These are phyloP conservation scores for Urocolius indicus DNA, from an alignment of 2,113 vertebrate species.

Conservation along the genomic window DNA sequence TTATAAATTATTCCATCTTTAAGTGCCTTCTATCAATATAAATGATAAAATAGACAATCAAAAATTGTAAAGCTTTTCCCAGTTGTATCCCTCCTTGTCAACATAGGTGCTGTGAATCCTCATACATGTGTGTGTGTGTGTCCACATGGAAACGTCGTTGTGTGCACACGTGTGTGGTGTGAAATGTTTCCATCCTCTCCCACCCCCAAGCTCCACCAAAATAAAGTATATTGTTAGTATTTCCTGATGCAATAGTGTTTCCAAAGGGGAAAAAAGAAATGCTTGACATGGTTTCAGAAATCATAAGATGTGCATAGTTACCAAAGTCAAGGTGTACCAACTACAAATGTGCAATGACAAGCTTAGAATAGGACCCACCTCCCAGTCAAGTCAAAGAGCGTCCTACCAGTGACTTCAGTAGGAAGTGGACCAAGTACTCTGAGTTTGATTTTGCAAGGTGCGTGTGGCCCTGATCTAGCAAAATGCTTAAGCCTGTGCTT, in stretches of 20 bases:
- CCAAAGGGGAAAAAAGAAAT: conserved; percentile 63
- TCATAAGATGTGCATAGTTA: conserved; percentile 85
- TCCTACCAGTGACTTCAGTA: conserved; percentile 38
- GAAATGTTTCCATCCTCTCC: conserved; percentile 70
- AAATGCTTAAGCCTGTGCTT: conserved; percentile 38
- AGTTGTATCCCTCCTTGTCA: conserved; percentile 78
- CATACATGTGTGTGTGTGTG: conserved; percentile 20
- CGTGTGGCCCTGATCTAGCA: conserved; percentile 15
- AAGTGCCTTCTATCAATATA: conserved; percentile 88
- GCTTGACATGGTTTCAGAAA: conserved; percentile 74
- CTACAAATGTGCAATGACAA: conserved; percentile 78
- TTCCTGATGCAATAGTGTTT: conserved; percentile 62
- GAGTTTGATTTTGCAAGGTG: conserved; percentile 69
- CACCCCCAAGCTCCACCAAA: conserved; percentile 54
- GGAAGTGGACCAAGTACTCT: conserved; percentile 20
- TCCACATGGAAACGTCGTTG: background rate
- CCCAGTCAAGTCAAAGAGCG: conserved; percentile 51
- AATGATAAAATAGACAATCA: conserved; percentile 90
- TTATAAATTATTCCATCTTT: conserved; percentile 91
- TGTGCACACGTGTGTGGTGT: background rate
- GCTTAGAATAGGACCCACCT: conserved; percentile 52
- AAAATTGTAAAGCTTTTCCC: conserved; percentile 78
- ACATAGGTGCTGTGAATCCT: conserved; percentile 77
- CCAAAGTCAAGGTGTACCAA: conserved; percentile 78
- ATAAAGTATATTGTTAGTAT: conserved; percentile 54